Percentiles rank a stretch among this genome's conserved stretches.
Evolutionary conservation across 1,140 invertebrate genomes (phyloP).

Genomic region (Hypothenemus hampei): DNA sequence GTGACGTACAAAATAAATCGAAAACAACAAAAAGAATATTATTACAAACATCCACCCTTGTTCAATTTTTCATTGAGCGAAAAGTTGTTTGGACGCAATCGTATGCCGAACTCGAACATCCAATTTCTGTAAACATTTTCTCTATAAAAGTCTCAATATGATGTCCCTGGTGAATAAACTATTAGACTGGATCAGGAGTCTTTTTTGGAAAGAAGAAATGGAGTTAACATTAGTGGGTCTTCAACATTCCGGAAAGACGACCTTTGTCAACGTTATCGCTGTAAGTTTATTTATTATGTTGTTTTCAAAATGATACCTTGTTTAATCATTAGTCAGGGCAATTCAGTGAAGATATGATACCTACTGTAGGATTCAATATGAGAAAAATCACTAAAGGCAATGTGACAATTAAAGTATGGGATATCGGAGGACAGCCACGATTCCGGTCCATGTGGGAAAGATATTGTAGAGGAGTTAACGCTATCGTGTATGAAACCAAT

Average conservation of each 20-base stretch:
- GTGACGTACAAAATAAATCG: too few species aligned
- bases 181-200: slow-evolving; percentile 97
- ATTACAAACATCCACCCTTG: too few species aligned
- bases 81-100: too few species aligned
- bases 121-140: too few species aligned
- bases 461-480: slow-evolving; percentile 98
- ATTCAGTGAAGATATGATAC: slow-evolving; percentile 99
- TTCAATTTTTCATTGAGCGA: too few species aligned
- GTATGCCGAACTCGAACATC: too few species aligned
- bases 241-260: slow-evolving; percentile 99
- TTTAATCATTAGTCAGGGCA: slow-evolving; percentile 75
- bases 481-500: slow-evolving; percentile 82
- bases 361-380: slow-evolving; percentile 99
- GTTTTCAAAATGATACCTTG: not conserved
- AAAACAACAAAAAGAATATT: too few species aligned
- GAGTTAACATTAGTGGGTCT: slow-evolving; percentile 97
- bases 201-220: slow-evolving; percentile 99
- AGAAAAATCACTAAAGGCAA: slow-evolving; percentile 99
- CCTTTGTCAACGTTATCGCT: slow-evolving; percentile 99
- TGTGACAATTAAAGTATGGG: slow-evolving; percentile 99
- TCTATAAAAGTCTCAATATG: too few species aligned
- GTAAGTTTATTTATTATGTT: slow-evolving; percentile 56
- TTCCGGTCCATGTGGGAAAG: slow-evolving; percentile 99
- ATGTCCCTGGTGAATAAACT: slow-evolving; percentile 95
- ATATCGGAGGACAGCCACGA: slow-evolving; percentile 98